Percentiles rank a stretch among this genome's conserved stretches.
Evolutionary conservation across 2,797 vertebrate species (phyloP).

Genomic region (Bryconaethiops microstoma): DNA sequence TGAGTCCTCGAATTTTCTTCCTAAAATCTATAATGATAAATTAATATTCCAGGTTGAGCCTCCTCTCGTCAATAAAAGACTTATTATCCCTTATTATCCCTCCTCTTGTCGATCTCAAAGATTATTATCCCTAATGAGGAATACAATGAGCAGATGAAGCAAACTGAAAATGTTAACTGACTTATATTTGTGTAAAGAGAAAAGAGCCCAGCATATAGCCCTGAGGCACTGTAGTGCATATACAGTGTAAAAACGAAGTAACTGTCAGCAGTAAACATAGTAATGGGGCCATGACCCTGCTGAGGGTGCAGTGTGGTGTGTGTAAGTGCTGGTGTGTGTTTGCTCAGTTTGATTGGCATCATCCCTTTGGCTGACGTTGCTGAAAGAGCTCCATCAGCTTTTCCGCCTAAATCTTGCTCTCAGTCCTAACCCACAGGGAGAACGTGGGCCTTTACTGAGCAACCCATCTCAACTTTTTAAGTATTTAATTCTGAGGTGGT

Average conservation of each 20-base stretch:
- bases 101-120: background rate
- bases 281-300: conserved; percentile 16
- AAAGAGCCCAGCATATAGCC: background rate
- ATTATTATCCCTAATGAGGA: background rate
- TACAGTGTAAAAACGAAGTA: background rate
- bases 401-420: conserved; percentile 16
- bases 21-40: too few relatives aligned
- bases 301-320: conserved; percentile 36
- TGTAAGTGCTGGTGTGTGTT: background rate
- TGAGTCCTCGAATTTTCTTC: too few relatives aligned
- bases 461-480: too few relatives aligned
- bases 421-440: background rate
- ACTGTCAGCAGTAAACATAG: background rate
- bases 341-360: conserved; percentile 27
- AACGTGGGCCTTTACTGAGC: background rate
- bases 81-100: too few relatives aligned
- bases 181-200: background rate
- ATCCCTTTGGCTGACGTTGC: background rate
- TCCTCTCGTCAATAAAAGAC: too few relatives aligned
- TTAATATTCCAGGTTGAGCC: too few relatives aligned
- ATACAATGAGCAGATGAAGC: background rate
- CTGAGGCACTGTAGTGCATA: background rate
- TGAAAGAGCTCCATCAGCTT: conserved; percentile 27
- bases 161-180: background rate
- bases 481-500: too few relatives aligned